Evolutionary conservation across 2,113 vertebrate species (phyloP).

Genomic region (Tautogolabrus adspersus): DNA sequence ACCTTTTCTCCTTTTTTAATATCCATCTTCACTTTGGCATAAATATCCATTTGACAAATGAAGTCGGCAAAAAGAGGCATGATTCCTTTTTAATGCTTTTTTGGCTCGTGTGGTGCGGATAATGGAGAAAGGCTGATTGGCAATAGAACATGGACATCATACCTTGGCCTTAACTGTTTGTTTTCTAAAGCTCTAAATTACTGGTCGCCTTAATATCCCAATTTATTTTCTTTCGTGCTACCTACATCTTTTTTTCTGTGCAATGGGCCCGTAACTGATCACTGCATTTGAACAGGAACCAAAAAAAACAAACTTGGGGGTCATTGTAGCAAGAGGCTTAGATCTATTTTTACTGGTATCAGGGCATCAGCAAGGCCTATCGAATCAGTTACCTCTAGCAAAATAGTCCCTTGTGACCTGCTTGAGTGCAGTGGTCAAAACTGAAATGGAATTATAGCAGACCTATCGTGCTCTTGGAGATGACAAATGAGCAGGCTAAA

Average conservation of each 20-base stretch:
- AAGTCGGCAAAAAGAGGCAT: conserved; percentile 51
- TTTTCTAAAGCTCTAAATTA: conserved; percentile 63
- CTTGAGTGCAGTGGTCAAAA: conserved; percentile 35
- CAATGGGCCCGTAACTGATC: conserved; percentile 48
- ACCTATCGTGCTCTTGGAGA: conserved; percentile 6
- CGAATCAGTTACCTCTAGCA: conserved; percentile 46
- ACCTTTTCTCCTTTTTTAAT: conserved; percentile 61
- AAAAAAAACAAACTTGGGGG: conserved; percentile 39
- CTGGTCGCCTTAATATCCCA: conserved; percentile 13
- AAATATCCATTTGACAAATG: conserved; percentile 71
- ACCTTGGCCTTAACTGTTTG: conserved; percentile 64
- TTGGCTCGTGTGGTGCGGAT: conserved; percentile 54
- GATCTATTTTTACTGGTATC: conserved; percentile 53
- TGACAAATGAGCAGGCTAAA: conserved; percentile 4
- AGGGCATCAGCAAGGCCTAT: conserved; percentile 43
- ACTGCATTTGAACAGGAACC: conserved; percentile 43
- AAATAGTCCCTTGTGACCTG: conserved; percentile 40
- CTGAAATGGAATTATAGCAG: conserved; percentile 45
- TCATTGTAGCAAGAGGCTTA: conserved; percentile 45
- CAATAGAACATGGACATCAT: conserved; percentile 47
- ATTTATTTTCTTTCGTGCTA: conserved; percentile 53
- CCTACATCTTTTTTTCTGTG: conserved; percentile 54
- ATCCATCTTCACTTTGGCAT: conserved; percentile 66
- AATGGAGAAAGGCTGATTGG: conserved; percentile 68
- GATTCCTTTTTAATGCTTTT: conserved; percentile 54